Conservation (phyloP, 2,888 invertebrate species). For the Cantharis lateralis region DNA sequence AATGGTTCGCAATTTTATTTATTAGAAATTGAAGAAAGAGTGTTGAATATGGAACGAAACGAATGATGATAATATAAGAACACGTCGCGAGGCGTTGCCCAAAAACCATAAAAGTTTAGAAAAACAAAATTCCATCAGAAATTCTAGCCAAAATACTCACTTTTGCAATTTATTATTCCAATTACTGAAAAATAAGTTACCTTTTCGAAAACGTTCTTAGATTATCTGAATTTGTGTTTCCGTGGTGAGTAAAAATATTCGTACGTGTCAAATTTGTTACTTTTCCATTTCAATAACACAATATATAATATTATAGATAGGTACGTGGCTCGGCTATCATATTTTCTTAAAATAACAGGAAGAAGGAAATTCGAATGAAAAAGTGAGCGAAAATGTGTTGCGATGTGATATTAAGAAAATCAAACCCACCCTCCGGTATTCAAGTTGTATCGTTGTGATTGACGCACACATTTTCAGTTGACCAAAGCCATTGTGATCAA, state of each 20-base stretch:
- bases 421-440: constrained; percentile 2
- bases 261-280: constrained; percentile 11
- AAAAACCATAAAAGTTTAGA: not conserved
- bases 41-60: not conserved
- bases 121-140: not conserved
- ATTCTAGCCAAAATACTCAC: not conserved
- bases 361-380: constrained; percentile 3
- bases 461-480: constrained; percentile 17
- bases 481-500: constrained; percentile 20
- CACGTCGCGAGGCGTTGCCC: not conserved
- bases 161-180: not conserved
- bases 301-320: not conserved
- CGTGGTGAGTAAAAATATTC: not conserved
- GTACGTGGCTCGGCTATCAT: not conserved
- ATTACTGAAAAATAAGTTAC: not conserved
- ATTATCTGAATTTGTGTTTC: not conserved
- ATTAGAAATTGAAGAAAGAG: not conserved
- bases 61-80: not conserved
- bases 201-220: not conserved
- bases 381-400: constrained; percentile 6
- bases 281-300: constrained; percentile 5
- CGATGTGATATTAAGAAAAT: not conserved
- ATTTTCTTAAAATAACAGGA: constrained; percentile 9
- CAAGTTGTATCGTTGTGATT: constrained; percentile 12
- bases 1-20: not conserved